A percentile compares a stretch with the other conserved stretches of the same genome.
phyloP scores from a whole-genome alignment of 2,888 invertebrate genomes.

The Branchipolynoe longqiensis region DNA sequence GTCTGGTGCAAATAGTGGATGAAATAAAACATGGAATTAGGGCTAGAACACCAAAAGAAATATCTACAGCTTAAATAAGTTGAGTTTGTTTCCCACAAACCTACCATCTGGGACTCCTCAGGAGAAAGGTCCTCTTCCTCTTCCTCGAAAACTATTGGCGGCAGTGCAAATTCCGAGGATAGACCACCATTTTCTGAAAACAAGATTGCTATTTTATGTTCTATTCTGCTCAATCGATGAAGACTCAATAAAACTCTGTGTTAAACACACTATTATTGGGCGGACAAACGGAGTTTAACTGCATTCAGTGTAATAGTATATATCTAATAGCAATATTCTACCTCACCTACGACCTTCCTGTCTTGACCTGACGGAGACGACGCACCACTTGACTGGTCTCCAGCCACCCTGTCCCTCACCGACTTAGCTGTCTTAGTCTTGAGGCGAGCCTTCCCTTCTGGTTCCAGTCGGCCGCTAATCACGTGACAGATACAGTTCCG shows the following conservation, averaged over 20 bases:
- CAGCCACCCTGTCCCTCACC: neutral
- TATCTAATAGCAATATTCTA: neutral
- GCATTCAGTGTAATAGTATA: neutral
- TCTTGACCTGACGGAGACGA: slow-evolving; percentile 31
- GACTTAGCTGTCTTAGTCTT: neutral
- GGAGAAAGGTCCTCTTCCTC: slow-evolving; percentile 88
- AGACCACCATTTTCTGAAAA: too few species aligned
- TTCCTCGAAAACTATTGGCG: slow-evolving; percentile 67
- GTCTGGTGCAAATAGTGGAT: too few species aligned
- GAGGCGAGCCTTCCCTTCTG: slow-evolving; percentile 67
- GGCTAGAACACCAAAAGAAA: too few species aligned
- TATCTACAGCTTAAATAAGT: too few species aligned
- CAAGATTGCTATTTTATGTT: too few species aligned
- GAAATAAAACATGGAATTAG: too few species aligned
- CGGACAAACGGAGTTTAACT: neutral
- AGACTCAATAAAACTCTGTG: too few species aligned
- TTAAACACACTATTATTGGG: too few species aligned
- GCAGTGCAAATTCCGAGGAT: too few species aligned
- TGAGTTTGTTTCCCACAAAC: too few species aligned
- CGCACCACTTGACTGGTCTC: neutral
- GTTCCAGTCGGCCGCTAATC: slow-evolving; percentile 71
- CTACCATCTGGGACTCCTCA: slow-evolving; percentile 92
- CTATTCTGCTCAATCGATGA: too few species aligned
- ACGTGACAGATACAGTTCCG: slow-evolving; percentile 75
- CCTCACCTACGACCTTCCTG: neutral